Evolutionary conservation across 2,113 vertebrate species (phyloP), one percentile per base, ranked within the genome.

Genomic region (Hydrolagus affinis): DNA sequence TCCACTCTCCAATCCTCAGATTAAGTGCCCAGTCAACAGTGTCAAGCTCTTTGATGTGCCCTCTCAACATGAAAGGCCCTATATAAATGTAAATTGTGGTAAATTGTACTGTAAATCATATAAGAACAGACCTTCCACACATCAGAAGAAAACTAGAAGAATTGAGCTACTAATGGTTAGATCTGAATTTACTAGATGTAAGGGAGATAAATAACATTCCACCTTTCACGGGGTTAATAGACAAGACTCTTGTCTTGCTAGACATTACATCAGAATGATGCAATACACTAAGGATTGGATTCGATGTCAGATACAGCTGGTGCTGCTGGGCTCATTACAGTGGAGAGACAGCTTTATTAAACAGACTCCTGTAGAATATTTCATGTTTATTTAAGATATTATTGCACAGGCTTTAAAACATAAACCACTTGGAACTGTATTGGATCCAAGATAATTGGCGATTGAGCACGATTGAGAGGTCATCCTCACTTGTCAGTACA

Each of bases 191-290:
- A 88, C 92, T 93, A 90, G 88, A 88, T 88, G 89, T 91, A 93
- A 93, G 89, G 88, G 88, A 85, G 88, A 86, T 87, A 88, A 89
- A 86, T 88, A 87, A 88, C 88, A 87, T 86, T 85, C 86, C 85
- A 72, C 66, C 86, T 89, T 89, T 94, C 90, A 92, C 94, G 93
- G 92, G 91, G 92, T 93, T 94, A 93, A 89, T 90, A 88, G 89
- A 89, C 90, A 91, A 89, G 92, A 90, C 90, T 88, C 93, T 90
- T 90, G 92, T 92, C 93, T 90, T 90, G 92, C 93, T 91, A 97
- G 94, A 96, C 94, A 93, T 96, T 95, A 95, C 95, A 94, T 96
- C 96, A 96, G 95, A 93, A 93, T 94, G 94, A 95, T 95, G 94
- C 94, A 94, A 95, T 94, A 92, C 91, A 93, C 94, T 85, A 86